Evolutionary conservation across 2,888 invertebrate genomes (phyloP).

Genomic region (Stenolophus ochropezus): DNA sequence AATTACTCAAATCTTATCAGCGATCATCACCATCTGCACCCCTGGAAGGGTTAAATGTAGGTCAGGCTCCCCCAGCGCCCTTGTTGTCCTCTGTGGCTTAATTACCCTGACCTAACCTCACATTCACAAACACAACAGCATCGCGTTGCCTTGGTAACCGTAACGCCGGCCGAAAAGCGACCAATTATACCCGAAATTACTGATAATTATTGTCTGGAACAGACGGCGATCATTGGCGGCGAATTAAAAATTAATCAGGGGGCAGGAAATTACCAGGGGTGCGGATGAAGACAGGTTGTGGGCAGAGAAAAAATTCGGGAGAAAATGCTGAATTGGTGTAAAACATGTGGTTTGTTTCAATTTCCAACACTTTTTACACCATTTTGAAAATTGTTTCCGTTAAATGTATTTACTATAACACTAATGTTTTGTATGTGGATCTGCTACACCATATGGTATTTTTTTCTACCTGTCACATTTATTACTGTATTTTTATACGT

Average conservation of each 20-base stretch:
- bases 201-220: slow-evolving; percentile 59
- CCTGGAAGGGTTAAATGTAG: slow-evolving; percentile 54
- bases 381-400: neutral
- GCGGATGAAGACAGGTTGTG: neutral
- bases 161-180: slow-evolving; percentile 20
- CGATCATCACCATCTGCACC: slow-evolving; percentile 22
- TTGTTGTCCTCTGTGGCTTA: slow-evolving; percentile 36
- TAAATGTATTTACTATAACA: neutral
- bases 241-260: slow-evolving; percentile 71
- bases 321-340: neutral
- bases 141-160: neutral
- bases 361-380: neutral
- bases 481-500: too few species aligned
- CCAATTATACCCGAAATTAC: slow-evolving; percentile 48
- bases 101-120: slow-evolving; percentile 41
- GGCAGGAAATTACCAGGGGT: slow-evolving; percentile 32
- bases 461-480: too few species aligned
- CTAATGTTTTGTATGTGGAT: neutral
- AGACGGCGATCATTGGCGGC: slow-evolving; percentile 68
- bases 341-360: neutral
- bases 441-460: neutral
- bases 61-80: slow-evolving; percentile 24
- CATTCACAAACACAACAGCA: neutral
- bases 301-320: neutral
- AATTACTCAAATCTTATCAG: neutral